Evolutionary conservation across 2,888 invertebrate species (phyloP).

Genomic region (Terebella lapidaria): DNA sequence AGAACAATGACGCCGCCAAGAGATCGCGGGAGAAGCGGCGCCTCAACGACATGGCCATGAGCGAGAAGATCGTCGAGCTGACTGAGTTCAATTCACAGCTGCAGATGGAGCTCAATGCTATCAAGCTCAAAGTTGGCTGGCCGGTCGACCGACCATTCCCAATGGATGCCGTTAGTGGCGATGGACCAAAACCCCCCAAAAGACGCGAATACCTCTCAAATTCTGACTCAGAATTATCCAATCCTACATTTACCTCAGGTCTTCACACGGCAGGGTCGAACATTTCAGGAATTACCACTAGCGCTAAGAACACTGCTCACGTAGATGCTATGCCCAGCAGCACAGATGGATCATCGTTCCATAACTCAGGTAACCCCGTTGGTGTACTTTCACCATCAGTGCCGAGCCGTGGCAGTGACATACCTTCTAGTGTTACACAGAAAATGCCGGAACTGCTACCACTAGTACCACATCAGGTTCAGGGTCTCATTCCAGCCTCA

Average conservation of each 20-base stretch:
- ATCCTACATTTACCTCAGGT: background rate
- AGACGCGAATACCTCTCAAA: background rate
- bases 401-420: background rate
- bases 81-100: constrained; percentile 93
- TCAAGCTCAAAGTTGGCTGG: constrained; percentile 69
- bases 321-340: background rate
- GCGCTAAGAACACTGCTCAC: background rate
- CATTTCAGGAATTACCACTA: background rate
- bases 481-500: background rate
- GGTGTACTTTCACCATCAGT: background rate
- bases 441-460: background rate
- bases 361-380: too few relatives aligned
- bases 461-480: background rate
- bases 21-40: constrained; percentile 92
- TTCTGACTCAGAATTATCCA: background rate
- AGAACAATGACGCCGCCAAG: constrained; percentile 96
- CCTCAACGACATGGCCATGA: constrained; percentile 93
- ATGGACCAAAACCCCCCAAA: background rate
- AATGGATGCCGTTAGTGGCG: background rate
- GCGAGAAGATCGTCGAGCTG: constrained; percentile 86
- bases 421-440: background rate
- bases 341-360: background rate
- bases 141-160: constrained; percentile 27
- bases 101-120: constrained; percentile 85
- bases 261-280: background rate